phyloP scores from a whole-genome alignment of 2,113 vertebrate species.

The Catagonus wagneri region DNA sequence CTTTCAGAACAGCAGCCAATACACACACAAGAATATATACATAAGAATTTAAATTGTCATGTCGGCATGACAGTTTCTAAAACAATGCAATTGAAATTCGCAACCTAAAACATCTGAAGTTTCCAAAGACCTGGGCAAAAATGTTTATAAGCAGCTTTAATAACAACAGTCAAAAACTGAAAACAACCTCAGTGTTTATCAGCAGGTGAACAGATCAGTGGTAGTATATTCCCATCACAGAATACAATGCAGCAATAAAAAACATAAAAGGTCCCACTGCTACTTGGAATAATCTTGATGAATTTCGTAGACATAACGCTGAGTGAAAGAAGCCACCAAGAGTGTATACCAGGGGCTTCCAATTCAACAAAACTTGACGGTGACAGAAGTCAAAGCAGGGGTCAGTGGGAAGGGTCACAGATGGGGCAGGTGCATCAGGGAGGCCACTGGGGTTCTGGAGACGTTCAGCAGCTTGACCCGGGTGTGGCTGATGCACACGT shows the following conservation, averaged over 20 bases:
- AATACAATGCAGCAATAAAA: not conserved
- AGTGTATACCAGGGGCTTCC: not conserved
- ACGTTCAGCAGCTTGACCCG: fast-evolving
- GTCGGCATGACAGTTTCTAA: not conserved
- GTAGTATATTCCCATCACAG: not conserved
- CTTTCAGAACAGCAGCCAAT: not conserved
- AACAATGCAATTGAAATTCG: not conserved
- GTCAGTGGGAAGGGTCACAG: not conserved
- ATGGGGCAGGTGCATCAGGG: fast-evolving
- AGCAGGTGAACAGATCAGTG: not conserved
- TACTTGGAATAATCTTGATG: not conserved
- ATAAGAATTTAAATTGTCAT: too few relatives aligned
- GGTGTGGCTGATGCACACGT: not conserved
- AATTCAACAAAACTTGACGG: not conserved
- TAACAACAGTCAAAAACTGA: not conserved
- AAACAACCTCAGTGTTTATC: not conserved
- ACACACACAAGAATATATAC: fast-evolving
- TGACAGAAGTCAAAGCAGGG: not conserved
- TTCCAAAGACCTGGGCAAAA: not conserved
- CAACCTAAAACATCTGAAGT: not conserved
- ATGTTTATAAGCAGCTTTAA: not conserved
- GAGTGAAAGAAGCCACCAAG: not conserved
- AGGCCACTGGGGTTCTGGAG: not conserved
- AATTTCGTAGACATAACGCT: not conserved
- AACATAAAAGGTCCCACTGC: too few relatives aligned